Evolutionary conservation across 2,888 invertebrate genomes (phyloP), one percentile per base, ranked within the genome.

Genomic region (Chrysomela aeneicollis): DNA sequence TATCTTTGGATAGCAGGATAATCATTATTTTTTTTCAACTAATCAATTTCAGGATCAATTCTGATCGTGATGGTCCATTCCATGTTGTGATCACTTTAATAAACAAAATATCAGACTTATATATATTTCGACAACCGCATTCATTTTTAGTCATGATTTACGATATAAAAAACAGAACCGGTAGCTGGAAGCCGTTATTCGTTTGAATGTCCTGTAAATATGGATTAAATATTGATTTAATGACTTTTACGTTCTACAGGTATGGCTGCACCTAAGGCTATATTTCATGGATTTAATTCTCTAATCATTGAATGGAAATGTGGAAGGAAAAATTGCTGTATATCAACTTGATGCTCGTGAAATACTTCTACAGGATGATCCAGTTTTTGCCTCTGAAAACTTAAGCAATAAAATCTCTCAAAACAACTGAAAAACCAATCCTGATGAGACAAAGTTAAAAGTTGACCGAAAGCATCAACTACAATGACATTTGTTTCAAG

Each of bases 181-280:
- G 62, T 69, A 71, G 71, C 61, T 66, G 70, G 72, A 66, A 64
- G 69, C 69, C 69, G 66, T 73, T 72, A 68, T 71, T 64, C 65
- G 63, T 72, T 74, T 70, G 70, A 68, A 59, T 68, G 68, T 51
- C 71, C 64, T 71, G 68, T 74, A 74, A 74, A 74, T 75, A 71
- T 63, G 76, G 72, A 74, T 73, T 74, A 73, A 71, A 71, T 65
- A 64, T 71, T 72, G 74, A 74, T 73, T 74, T 73, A 74, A 60
- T 61, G 59, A 46, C 58, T 35, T 46, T 32, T 64, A 57, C 52
- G 59, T 64, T 54, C 50, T 64, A 58, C 42, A 37, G 54, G 15
- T 55, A 49, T 47, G 9, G 30, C 58, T 53, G 32, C 51, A 59
- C 42, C 42, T 42, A 42, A 4, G 15, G 42, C 42, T 42, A 42